Evolutionary conservation across 2,113 vertebrate genomes (phyloP).

Genomic region (Chamaetylas fuelleborni): DNA sequence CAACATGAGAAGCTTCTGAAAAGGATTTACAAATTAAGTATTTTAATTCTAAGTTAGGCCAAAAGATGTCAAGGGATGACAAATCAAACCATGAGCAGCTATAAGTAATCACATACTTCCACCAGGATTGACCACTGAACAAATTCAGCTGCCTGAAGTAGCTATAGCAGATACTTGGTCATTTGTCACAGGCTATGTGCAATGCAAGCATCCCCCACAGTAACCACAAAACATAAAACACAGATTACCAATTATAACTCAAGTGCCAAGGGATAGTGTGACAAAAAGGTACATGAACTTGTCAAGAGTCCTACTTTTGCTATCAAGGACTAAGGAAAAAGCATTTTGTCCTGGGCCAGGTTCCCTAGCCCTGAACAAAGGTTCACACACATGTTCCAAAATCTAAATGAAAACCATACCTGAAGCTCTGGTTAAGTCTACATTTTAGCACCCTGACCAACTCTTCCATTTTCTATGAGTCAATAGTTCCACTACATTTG

Average conservation of each 20-base stretch:
- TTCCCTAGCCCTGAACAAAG: not conserved
- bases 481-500: not conserved
- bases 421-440: not conserved
- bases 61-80: not conserved
- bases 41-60: not conserved
- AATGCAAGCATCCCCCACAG: not conserved
- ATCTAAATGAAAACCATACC: not conserved
- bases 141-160: not conserved
- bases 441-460: not conserved
- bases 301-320: not conserved
- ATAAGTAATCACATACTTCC: not conserved
- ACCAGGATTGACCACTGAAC: not conserved
- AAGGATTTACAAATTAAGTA: not conserved
- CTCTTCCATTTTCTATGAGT: not conserved
- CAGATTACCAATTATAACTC: not conserved
- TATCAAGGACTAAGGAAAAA: not conserved
- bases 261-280: not conserved
- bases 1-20: not conserved
- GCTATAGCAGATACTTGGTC: not conserved
- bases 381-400: not conserved
- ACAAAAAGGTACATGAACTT: not conserved
- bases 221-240: not conserved
- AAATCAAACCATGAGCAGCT: not conserved
- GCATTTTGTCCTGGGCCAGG: not conserved
- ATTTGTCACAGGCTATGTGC: not conserved